phyloP scores from a whole-genome alignment of 35 echinoderm and acorn worm species.

The Nesometra sesokonis region DNA sequence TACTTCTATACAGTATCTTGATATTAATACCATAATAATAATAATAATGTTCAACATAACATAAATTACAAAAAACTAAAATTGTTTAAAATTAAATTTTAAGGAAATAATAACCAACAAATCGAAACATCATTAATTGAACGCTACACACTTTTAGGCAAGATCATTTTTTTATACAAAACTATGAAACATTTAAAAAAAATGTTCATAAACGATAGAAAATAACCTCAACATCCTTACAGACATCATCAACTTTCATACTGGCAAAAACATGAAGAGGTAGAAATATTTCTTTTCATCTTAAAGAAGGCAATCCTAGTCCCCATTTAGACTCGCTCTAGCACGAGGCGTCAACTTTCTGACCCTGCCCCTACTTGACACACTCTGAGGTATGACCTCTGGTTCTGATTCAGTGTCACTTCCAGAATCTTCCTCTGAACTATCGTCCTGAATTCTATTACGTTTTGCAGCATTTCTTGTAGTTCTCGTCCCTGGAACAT shows the following conservation, averaged over 20 bases:
- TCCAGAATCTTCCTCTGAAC: slow-evolving; percentile 24
- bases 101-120: too few relatives aligned
- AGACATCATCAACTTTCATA: background rate
- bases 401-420: background rate
- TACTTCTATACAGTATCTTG: too few relatives aligned
- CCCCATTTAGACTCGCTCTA: slow-evolving; percentile 17
- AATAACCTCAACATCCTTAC: background rate
- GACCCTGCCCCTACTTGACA: slow-evolving; percentile 76
- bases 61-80: too few relatives aligned
- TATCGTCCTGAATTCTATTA: slow-evolving; percentile 27
- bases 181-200: background rate
- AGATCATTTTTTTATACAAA: background rate
- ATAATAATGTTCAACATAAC: too few relatives aligned
- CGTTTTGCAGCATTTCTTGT: slow-evolving; percentile 35
- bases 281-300: background rate
- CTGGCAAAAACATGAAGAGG: background rate
- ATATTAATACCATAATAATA: too few relatives aligned
- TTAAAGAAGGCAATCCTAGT: background rate
- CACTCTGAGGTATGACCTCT: slow-evolving; percentile 41
- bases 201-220: background rate
- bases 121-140: too few relatives aligned
- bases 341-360: slow-evolving; percentile 58
- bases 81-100: too few relatives aligned
- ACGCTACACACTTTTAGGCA: too few relatives aligned
- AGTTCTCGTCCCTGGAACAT: slow-evolving; percentile 16